These are phyloP conservation scores for Lysandra coridon DNA, from an alignment of 2,888 invertebrate genomes.

Conservation along the genomic window DNA sequence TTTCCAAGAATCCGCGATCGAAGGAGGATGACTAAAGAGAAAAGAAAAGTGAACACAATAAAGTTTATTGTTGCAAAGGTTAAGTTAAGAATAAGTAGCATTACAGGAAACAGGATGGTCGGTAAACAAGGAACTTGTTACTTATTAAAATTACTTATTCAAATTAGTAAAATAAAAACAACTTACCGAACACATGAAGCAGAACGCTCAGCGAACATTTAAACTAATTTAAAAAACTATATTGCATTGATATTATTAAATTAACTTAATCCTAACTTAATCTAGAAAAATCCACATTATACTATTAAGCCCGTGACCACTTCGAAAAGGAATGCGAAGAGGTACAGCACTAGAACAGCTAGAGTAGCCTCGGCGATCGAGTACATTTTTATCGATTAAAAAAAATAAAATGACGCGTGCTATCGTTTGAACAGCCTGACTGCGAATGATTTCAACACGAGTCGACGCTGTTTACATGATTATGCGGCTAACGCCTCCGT, in stretches of 20 bases:
- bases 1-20: too few relatives aligned
- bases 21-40: too few relatives aligned
- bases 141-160: not conserved
- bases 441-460: slow-evolving; percentile 53
- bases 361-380: slow-evolving; percentile 74
- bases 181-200: slow-evolving; percentile 30
- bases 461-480: slow-evolving; percentile 2
- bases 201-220: slow-evolving; percentile 25
- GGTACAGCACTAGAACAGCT: slow-evolving; percentile 69
- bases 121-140: not conserved
- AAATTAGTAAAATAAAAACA: not conserved
- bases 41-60: not conserved
- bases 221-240: slow-evolving; percentile 35
- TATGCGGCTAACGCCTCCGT: not conserved
- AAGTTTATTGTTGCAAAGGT: not conserved
- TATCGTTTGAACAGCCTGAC: slow-evolving; percentile 56
- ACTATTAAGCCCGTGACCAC: slow-evolving; percentile 71
- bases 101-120: not conserved
- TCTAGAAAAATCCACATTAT: slow-evolving; percentile 50
- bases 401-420: slow-evolving; percentile 49
- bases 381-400: slow-evolving; percentile 62
- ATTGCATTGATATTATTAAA: slow-evolving; percentile 71
- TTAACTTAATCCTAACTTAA: slow-evolving; percentile 56
- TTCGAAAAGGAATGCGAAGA: slow-evolving; percentile 73
- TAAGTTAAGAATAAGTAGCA: not conserved